Percentiles rank a stretch among this genome's conserved stretches.
Evolutionary conservation across 2,797 vertebrate species (phyloP).

Genomic region (Anguilla obscura): DNA sequence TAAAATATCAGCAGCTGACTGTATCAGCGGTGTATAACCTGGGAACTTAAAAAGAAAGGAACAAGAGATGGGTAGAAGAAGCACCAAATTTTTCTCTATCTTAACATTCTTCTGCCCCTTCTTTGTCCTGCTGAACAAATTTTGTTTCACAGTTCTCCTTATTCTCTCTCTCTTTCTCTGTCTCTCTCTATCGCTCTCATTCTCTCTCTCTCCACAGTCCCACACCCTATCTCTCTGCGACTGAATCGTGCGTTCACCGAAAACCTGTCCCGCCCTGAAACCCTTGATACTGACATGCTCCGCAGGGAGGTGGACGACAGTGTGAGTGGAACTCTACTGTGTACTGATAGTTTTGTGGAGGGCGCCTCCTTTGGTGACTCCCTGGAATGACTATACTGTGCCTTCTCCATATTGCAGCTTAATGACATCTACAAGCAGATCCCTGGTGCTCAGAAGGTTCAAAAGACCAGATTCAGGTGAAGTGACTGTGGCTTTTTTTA

Average conservation of each 20-base stretch:
- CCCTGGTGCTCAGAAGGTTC: slow-evolving; percentile 79
- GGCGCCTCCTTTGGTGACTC: background rate
- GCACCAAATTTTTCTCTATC: background rate
- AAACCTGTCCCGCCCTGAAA: slow-evolving; percentile 76
- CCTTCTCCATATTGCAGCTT: slow-evolving; percentile 68
- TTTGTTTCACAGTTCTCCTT: background rate
- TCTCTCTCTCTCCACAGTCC: slow-evolving; percentile 57
- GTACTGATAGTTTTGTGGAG: background rate
- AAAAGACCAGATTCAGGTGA: slow-evolving; percentile 90
- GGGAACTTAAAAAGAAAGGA: background rate
- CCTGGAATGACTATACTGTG: background rate
- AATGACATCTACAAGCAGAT: slow-evolving; percentile 86
- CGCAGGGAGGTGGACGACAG: slow-evolving; percentile 87
- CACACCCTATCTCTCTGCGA: slow-evolving; percentile 84
- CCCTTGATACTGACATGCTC: slow-evolving; percentile 80
- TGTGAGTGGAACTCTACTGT: slow-evolving; percentile 64
- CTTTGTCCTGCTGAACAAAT: background rate
- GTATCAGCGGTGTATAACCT: background rate
- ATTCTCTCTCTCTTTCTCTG: background rate
- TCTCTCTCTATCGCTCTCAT: background rate
- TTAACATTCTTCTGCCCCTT: background rate
- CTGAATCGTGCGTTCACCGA: slow-evolving; percentile 83
- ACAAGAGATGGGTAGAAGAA: background rate
- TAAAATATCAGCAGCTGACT: background rate
- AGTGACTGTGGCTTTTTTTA: slow-evolving; percentile 29